These are phyloP conservation scores for Dicyrtomina minuta DNA, from an alignment of 2,888 invertebrate genomes.

Conservation along the genomic window DNA sequence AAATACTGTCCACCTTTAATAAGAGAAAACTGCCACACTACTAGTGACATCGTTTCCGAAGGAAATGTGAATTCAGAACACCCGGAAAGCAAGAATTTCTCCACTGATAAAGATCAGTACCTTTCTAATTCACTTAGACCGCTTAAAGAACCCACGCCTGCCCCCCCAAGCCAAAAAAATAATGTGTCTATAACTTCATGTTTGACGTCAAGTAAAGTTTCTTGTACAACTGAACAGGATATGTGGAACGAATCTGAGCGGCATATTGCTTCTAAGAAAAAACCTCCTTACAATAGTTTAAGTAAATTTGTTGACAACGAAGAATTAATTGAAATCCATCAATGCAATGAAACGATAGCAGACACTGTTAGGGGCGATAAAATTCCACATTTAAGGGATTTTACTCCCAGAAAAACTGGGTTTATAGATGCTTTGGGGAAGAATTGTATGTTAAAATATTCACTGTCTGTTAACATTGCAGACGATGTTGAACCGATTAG, in stretches of 20 bases:
- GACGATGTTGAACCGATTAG: conserved; percentile 7
- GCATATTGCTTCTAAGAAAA: not conserved
- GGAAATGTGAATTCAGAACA: too few relatives aligned
- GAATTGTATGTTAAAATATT: not conserved
- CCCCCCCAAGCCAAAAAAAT: too few relatives aligned
- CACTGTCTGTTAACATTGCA: not conserved
- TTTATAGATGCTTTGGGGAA: too few relatives aligned
- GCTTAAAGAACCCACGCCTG: too few relatives aligned
- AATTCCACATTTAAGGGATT: not conserved
- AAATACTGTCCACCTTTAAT: conserved; percentile 6
- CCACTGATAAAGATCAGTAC: too few relatives aligned
- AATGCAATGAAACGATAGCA: not conserved
- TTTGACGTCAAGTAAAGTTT: too few relatives aligned
- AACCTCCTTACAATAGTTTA: not conserved
- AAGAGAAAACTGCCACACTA: too few relatives aligned
- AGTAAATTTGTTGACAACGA: conserved; percentile 13
- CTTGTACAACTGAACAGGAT: too few relatives aligned
- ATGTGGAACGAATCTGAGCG: too few relatives aligned
- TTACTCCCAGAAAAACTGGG: not conserved
- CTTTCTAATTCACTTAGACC: too few relatives aligned
- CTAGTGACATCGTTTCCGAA: not conserved
- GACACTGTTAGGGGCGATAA: not conserved
- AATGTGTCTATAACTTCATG: too few relatives aligned
- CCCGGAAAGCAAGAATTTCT: too few relatives aligned
- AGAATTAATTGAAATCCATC: not conserved